phyloP scores from a whole-genome alignment of 2,888 invertebrate genomes.

The Ornithoptera priamus region DNA sequence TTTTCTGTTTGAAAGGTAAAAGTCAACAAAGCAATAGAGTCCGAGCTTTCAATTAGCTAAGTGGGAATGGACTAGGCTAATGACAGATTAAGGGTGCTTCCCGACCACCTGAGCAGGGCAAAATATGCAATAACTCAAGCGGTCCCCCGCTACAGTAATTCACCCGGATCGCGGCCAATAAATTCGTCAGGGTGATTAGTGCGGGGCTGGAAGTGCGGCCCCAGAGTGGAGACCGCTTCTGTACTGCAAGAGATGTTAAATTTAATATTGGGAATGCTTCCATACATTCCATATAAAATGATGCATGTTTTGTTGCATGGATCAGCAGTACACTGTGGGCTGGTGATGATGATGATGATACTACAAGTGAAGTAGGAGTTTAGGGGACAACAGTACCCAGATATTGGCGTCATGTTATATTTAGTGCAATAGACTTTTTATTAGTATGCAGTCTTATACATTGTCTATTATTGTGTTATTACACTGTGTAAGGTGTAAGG shows the following conservation, averaged over 20 bases:
- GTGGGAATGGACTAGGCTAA: conserved; percentile 56
- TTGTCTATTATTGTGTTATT: too few relatives aligned
- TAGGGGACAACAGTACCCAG: too few relatives aligned
- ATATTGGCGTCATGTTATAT: too few relatives aligned
- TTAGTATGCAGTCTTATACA: too few relatives aligned
- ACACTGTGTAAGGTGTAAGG: too few relatives aligned
- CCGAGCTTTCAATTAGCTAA: conserved; percentile 57
- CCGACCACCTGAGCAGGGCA: conserved; percentile 62
- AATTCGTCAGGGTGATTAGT: conserved; percentile 75
- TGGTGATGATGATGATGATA: too few relatives aligned
- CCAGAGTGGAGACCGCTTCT: conserved; percentile 32
- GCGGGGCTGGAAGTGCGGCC: conserved; percentile 28
- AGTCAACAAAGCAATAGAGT: conserved; percentile 27
- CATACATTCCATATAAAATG: too few relatives aligned
- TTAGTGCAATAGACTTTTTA: too few relatives aligned
- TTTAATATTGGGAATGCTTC: too few relatives aligned
- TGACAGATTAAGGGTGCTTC: conserved; percentile 65
- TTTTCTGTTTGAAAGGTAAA: neutral
- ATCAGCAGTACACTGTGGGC: too few relatives aligned
- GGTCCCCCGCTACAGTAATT: conserved; percentile 49
- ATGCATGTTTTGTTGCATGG: too few relatives aligned
- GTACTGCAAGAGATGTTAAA: neutral
- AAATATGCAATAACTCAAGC: conserved; percentile 68
- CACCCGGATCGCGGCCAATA: conserved; percentile 67
- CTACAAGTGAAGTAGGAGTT: too few relatives aligned